A percentile compares a stretch with the other conserved stretches of the same genome.
These are phyloP conservation scores for Troglohyphantes excavatus DNA, from an alignment of 2,888 invertebrate genomes.

Conservation along the genomic window DNA sequence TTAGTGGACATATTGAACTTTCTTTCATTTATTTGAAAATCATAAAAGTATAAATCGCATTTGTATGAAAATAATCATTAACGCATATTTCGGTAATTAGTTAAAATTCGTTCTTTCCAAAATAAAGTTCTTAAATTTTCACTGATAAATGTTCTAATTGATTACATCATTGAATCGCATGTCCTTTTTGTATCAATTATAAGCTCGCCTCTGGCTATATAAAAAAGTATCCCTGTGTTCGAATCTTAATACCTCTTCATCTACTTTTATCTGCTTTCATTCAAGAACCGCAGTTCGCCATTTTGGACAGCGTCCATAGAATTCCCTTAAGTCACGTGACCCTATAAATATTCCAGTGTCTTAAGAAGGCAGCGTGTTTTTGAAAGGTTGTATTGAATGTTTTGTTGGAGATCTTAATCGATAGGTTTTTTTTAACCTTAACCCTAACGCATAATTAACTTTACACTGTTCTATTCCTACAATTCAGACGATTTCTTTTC, in stretches of 20 bases:
- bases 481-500: conserved; percentile 7
- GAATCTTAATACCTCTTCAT: background rate
- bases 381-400: conserved; percentile 53
- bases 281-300: background rate
- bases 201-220: no score
- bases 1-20: no score
- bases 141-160: no score
- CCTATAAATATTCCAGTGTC: conserved; percentile 25
- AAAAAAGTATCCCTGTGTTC: no score
- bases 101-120: no score
- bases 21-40: no score
- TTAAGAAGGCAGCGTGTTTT: conserved; percentile 34
- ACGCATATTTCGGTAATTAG: no score
- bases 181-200: no score
- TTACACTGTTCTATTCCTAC: background rate
- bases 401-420: conserved; percentile 49
- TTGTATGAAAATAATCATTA: no score
- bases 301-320: background rate
- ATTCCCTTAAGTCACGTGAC: background rate
- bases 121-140: no score
- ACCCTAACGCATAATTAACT: conserved; percentile 46
- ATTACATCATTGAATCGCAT: no score
- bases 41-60: no score
- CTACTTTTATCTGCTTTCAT: background rate
- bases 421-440: conserved; percentile 11